Evolutionary conservation across 2,797 vertebrate species (phyloP), one percentile per base, ranked within the genome.

Genomic region (Scolopax bukidnonensis): DNA sequence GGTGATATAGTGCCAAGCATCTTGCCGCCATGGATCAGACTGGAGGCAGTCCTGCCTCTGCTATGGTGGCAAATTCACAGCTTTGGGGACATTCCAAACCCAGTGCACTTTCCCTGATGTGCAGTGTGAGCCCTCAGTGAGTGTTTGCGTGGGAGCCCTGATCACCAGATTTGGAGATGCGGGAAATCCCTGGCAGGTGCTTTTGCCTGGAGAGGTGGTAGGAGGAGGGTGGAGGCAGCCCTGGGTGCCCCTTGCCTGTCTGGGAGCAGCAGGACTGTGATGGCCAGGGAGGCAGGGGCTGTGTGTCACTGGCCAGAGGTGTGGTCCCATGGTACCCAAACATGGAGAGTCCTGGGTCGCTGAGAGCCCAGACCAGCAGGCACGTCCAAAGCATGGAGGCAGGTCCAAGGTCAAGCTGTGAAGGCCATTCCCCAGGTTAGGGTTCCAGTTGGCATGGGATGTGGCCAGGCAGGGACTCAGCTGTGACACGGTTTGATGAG

Each of bases 401-500:
- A 65, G 41, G 19, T 28, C n/a, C 0, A 4, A 70, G 47, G 30
- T 36, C 21, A 40, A 24, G 48, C 32, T 0, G 1, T 38, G 73
- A 68, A 63, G 27, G 10, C 30, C 4, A 12, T 10, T 60, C 53
- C 17, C 36, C 33, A 25, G 7, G 28, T 16, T 63, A 40, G 32
- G 41, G 4, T 33, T 14, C 17, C 0, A 1, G 7, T 15, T 0
- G 5, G 25, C 3, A 1, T 0, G 1, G 50, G 28, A 14, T 1
- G 2, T 0, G 6, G 45, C 54, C 30, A 20, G n/a, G 16, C 38
- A 38, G 0, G 1, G 24, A 17, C 53, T 80, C 60, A 28, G 30
- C 30, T n/a, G 10, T 27, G 15, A 27, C 0, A 0, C 16, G n/a
- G n/a, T 57, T 76, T 1, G 8, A 47, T 0, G 2, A 57, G 50